phyloP scores from a whole-genome alignment of 1,140 invertebrate species.

The Drosophila pruinosa region DNA sequence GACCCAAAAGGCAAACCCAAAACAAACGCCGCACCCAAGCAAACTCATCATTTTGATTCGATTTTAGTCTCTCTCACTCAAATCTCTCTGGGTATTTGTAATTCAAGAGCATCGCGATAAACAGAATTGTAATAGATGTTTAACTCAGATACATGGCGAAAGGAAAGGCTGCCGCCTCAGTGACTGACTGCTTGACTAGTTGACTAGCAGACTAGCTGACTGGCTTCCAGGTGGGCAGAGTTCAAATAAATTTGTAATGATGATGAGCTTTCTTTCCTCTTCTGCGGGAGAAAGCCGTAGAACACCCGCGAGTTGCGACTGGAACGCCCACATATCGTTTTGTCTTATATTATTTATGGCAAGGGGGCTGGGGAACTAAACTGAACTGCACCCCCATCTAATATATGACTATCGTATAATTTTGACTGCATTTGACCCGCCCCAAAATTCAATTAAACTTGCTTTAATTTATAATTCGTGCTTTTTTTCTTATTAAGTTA shows the following conservation, averaged over 20 bases:
- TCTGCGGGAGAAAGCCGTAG: conserved; percentile 28
- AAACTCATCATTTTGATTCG: conserved; percentile 31
- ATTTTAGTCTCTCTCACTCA: background rate
- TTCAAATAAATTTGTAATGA: conserved; percentile 41
- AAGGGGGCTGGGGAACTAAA: too few relatives aligned
- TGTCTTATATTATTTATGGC: conserved; percentile 9
- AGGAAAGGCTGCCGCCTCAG: conserved; percentile 3
- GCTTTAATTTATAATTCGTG: conserved; percentile 23
- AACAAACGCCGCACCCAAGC: conserved; percentile 17
- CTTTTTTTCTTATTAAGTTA: conserved; percentile 38
- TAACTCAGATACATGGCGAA: conserved; percentile 5
- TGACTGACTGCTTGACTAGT: background rate
- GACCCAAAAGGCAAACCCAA: conserved; percentile 21
- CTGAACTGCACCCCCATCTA: conserved; percentile 9
- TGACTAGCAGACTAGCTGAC: too few relatives aligned
- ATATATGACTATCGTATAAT: conserved; percentile 5
- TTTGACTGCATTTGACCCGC: conserved; percentile 3
- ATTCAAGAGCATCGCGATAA: conserved; percentile 72
- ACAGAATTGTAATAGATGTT: conserved; percentile 50
- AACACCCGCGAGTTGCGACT: background rate
- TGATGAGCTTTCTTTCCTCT: conserved; percentile 40
- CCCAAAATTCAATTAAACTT: conserved; percentile 34
- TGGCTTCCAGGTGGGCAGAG: conserved; percentile 25
- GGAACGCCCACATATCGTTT: conserved; percentile 25
- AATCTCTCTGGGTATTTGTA: background rate